Evolutionary conservation across 2,888 invertebrate species (phyloP).

Genomic region (Hirudinaria manillensis): DNA sequence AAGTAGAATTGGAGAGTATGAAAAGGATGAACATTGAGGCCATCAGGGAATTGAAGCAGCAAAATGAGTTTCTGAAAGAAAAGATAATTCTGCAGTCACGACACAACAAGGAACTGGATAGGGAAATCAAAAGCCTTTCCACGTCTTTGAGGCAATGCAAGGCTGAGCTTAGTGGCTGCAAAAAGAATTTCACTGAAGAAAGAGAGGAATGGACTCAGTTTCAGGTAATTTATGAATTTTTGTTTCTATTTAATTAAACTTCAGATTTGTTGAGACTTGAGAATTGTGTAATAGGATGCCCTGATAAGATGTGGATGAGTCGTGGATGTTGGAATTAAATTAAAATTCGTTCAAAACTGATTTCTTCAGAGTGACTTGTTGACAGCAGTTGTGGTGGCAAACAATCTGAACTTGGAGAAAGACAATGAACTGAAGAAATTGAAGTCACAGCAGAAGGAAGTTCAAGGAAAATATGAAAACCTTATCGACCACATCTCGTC

Average conservation of each 20-base stretch:
- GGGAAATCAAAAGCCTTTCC: slow-evolving; percentile 55
- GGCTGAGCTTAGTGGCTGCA: slow-evolving; percentile 57
- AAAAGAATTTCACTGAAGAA: slow-evolving; percentile 63
- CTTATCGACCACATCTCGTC: slow-evolving; percentile 3
- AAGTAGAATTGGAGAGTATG: not conserved
- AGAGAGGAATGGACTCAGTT: slow-evolving; percentile 88
- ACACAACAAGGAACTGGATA: slow-evolving; percentile 60
- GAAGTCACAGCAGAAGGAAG: slow-evolving; percentile 19
- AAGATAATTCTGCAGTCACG: not conserved
- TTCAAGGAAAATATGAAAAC: not conserved
- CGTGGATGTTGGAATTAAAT: not conserved
- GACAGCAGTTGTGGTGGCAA: slow-evolving; percentile 87
- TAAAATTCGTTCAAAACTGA: too few species aligned
- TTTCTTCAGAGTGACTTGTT: slow-evolving; percentile 65
- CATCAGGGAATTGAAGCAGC: slow-evolving; percentile 61
- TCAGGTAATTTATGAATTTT: slow-evolving; percentile 59
- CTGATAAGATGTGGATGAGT: not conserved
- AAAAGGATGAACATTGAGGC: not conserved
- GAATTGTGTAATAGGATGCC: too few species aligned
- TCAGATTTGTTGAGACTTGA: not conserved
- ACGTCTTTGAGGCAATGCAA: slow-evolving; percentile 26
- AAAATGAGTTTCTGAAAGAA: slow-evolving; percentile 5
- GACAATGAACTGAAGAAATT: slow-evolving; percentile 68
- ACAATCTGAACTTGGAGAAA: slow-evolving; percentile 91
- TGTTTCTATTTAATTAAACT: not conserved